Conservation (phyloP, 2,888 invertebrate genomes). For the Pachymerium ferrugineum region DNA sequence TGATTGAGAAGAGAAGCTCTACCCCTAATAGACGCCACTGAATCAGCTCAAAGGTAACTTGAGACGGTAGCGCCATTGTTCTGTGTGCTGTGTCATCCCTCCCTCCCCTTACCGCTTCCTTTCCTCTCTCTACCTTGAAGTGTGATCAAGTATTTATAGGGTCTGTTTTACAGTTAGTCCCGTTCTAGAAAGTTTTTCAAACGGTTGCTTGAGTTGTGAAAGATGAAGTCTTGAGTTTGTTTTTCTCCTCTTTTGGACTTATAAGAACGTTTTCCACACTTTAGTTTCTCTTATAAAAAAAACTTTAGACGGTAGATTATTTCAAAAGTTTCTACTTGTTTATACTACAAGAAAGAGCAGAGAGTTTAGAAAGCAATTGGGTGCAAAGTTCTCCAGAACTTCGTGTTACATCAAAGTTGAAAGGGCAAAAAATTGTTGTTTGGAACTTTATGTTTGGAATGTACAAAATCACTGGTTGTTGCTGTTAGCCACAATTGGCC, state of each 20-base stretch:
- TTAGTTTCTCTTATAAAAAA: background rate
- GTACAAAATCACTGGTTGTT: background rate
- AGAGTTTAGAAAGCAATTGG: no score
- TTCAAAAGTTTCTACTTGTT: no score
- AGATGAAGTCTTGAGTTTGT: background rate
- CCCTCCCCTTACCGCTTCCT: slow-evolving; percentile 1
- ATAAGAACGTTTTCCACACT: no score
- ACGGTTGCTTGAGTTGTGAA: background rate
- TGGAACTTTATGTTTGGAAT: no score
- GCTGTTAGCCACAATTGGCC: slow-evolving; percentile 1
- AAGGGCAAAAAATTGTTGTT: no score
- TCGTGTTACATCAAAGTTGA: no score
- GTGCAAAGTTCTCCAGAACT: no score
- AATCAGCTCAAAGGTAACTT: slow-evolving; percentile 27
- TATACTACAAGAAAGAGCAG: no score
- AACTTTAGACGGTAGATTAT: no score
- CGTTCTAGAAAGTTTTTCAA: background rate
- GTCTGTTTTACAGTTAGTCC: slow-evolving; percentile 17
- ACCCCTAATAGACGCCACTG: slow-evolving; percentile 25
- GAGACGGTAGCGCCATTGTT: slow-evolving; percentile 21
- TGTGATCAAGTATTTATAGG: slow-evolving; percentile 20
- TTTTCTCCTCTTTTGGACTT: background rate
- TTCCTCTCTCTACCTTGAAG: slow-evolving; percentile 7
- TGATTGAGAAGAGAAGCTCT: slow-evolving; percentile 23
- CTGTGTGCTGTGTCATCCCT: slow-evolving; percentile 14